Conservation (phyloP, 2,113 vertebrate genomes). For the Pachypanchax playfairii region DNA sequence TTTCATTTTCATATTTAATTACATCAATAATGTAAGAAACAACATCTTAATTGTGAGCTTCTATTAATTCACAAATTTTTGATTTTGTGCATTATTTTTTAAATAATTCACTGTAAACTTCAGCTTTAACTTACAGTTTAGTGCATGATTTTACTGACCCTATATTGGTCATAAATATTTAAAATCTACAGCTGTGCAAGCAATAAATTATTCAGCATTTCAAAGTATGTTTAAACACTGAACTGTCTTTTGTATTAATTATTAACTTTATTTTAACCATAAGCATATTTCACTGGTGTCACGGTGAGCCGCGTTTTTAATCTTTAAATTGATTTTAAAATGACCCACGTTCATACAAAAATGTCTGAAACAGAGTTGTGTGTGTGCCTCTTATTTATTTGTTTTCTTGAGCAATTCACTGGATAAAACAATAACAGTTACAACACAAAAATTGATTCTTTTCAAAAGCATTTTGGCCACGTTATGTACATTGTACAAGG, state of each 20-base stretch:
- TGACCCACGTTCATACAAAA: not conserved
- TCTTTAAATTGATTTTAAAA: not conserved
- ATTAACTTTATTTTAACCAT: conserved; percentile 8
- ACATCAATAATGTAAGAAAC: no score
- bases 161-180: conserved; percentile 23
- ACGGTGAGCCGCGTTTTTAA: not conserved
- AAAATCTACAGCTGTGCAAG: not conserved
- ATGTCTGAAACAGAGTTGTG: conserved; percentile 51
- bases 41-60: no score
- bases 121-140: not conserved
- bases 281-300: no score
- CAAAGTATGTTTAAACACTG: conserved; percentile 36
- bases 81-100: no score
- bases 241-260: conserved; percentile 14
- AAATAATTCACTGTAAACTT: no score
- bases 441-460: conserved; percentile 80
- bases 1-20: no score
- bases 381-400: conserved; percentile 83
- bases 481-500: conserved; percentile 81
- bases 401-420: conserved; percentile 81
- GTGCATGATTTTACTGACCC: not conserved
- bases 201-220: conserved; percentile 36
- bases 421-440: conserved; percentile 84
- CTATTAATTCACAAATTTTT: no score
- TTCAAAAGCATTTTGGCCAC: conserved; percentile 81